Evolutionary conservation across 2,888 invertebrate genomes (phyloP), one percentile per base, ranked within the genome.

Genomic region (Drosophila meridionalis): DNA sequence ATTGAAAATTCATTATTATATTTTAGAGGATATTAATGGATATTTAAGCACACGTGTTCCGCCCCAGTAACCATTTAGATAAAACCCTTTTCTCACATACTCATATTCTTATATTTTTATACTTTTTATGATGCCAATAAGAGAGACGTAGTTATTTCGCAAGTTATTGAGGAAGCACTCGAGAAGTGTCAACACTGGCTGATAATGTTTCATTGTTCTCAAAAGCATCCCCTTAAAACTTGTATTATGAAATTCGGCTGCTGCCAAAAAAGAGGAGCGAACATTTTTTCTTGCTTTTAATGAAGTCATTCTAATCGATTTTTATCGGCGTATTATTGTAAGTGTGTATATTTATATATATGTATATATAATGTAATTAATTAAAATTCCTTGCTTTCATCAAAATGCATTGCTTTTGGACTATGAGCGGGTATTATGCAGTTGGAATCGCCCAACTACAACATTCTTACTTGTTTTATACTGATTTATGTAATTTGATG

Each of bases 231-330:
- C 32, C 14, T 7, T n/a, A 34, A 20, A 61, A 38, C 52, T 47
- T 4, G 53, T 62, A 55, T 61, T 67, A 26, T 55, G 32, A 47
- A 63, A 55, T 45, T 45, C 52, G 59, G 59, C 63, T 77, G 53
- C 56, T 28, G 36, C 40, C 9, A 32, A 57, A 62, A 62, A 65
- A 59, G 61, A 43, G 40, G 28, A 65, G 48, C 47, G 43, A 62
- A 62, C 59, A 60, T 63, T 58, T 71, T 59, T 59, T 32, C 36
- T 3, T 32, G 28, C 26, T 60, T 36, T 65, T 71, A 77, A 87
- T 87, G 73, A 87, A 87, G 83, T 76, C 78, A 85, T 80, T 85
- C 75, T 77, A 48, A 61, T 71, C 47, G 65, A 4, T 68, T 69
- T 66, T 40, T 48, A 50, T 66, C 38, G 58, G 34, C 47, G 53